These are phyloP conservation scores for Drosophila lutescens DNA, from an alignment of 2,888 invertebrate genomes.

Conservation along the genomic window DNA sequence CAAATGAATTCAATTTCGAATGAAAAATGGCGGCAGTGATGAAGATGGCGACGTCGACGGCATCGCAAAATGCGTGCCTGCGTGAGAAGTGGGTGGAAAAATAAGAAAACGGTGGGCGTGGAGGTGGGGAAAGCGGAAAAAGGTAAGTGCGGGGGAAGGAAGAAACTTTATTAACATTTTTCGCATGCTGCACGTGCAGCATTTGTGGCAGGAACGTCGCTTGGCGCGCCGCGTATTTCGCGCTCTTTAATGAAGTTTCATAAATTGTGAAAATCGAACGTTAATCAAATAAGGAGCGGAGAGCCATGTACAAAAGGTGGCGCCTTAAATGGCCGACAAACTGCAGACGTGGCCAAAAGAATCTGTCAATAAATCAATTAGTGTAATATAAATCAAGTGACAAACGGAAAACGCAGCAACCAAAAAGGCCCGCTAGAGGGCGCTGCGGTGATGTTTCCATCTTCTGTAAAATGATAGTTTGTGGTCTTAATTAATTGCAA, in stretches of 20 bases:
- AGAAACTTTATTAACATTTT: slow-evolving; percentile 77
- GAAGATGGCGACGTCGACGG: slow-evolving; percentile 60
- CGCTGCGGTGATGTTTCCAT: slow-evolving; percentile 63
- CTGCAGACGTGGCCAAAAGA: slow-evolving; percentile 63
- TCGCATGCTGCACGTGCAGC: slow-evolving; percentile 72
- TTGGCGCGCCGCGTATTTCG: slow-evolving; percentile 55
- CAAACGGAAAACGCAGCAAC: slow-evolving; percentile 25
- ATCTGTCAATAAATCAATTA: slow-evolving; percentile 78
- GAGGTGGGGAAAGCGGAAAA: not conserved
- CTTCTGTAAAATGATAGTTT: slow-evolving; percentile 47
- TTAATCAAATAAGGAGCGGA: slow-evolving; percentile 74
- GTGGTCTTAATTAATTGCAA: slow-evolving; percentile 72
- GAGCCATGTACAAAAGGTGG: slow-evolving; percentile 31
- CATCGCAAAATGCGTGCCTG: slow-evolving; percentile 39
- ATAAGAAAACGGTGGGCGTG: slow-evolving; percentile 21
- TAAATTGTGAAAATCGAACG: slow-evolving; percentile 76
- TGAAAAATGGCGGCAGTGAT: slow-evolving; percentile 74
- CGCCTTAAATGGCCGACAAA: slow-evolving; percentile 68
- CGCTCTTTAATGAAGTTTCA: slow-evolving; percentile 76
- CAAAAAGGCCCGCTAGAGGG: slow-evolving; percentile 43
- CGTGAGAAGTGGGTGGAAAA: slow-evolving; percentile 37
- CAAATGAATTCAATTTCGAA: slow-evolving; percentile 73
- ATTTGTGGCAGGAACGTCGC: slow-evolving; percentile 34
- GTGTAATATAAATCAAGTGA: slow-evolving; percentile 68
- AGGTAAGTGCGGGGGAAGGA: slow-evolving; percentile 7